Evolutionary conservation across 2,797 vertebrate genomes (phyloP).

Genomic region (Onychomys leucogaster): DNA sequence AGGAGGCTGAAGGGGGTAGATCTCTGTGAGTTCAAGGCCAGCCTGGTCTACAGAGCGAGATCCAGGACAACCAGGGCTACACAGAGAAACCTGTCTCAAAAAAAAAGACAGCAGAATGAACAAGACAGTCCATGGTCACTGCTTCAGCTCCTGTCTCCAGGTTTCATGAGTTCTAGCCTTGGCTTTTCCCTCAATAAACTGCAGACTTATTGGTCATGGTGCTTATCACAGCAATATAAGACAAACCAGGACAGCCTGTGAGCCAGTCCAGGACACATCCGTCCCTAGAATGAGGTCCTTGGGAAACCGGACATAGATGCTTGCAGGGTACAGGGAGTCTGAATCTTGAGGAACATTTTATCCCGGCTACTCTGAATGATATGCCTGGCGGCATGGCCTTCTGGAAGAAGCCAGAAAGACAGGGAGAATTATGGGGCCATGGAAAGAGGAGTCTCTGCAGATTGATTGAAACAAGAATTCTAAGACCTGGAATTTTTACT

Average conservation of each 20-base stretch:
- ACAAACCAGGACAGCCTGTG: neutral
- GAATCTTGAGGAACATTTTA: neutral
- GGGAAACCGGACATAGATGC: neutral
- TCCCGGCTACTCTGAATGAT: neutral
- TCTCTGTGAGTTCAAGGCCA: neutral
- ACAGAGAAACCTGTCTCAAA: neutral
- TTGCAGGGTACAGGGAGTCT: neutral
- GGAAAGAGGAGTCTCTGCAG: neutral
- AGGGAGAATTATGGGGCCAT: too few relatives aligned
- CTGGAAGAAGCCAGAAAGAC: neutral
- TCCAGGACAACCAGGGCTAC: neutral
- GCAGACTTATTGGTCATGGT: too few relatives aligned
- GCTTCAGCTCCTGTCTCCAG: neutral
- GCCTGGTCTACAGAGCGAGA: neutral
- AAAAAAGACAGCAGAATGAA: neutral
- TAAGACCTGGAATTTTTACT: neutral
- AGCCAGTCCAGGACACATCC: neutral
- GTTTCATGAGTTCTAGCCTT: too few relatives aligned
- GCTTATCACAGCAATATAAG: neutral
- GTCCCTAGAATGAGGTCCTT: neutral
- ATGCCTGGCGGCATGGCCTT: neutral
- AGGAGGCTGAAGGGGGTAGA: neutral
- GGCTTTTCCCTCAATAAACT: too few relatives aligned
- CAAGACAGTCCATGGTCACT: too few relatives aligned
- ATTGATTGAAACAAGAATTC: neutral